Evolutionary conservation across 2,113 vertebrate genomes (phyloP).

Genomic region (Scatophagus argus): DNA sequence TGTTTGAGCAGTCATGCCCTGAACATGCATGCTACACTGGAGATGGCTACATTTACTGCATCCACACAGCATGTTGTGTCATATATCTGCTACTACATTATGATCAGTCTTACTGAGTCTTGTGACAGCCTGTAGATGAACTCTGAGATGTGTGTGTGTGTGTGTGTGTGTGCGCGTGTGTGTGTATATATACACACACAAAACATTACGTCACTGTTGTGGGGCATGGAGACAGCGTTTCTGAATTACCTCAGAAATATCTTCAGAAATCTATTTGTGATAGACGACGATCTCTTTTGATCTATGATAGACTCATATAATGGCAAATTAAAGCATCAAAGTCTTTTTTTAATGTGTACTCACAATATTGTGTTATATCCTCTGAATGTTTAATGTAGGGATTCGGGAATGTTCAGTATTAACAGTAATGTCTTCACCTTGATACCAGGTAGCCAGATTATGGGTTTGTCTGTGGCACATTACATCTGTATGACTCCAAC

Average conservation of each 20-base stretch:
- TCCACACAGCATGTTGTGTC: not conserved
- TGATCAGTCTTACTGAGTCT: not conserved
- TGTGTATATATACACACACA: too few relatives aligned
- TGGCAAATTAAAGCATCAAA: not conserved
- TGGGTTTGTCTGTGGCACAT: not conserved
- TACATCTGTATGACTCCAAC: not conserved
- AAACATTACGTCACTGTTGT: too few relatives aligned
- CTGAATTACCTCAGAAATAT: not conserved
- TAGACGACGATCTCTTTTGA: too few relatives aligned
- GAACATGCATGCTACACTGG: slow-evolving; percentile 18
- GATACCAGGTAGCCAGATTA: not conserved
- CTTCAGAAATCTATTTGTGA: too few relatives aligned
- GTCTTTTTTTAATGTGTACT: too few relatives aligned
- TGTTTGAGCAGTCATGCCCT: slow-evolving; percentile 31
- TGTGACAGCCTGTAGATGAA: not conserved
- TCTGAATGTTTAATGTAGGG: not conserved
- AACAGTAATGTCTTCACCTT: not conserved
- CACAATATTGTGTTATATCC: not conserved
- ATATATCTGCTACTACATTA: not conserved
- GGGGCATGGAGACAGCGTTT: not conserved
- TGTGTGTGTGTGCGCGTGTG: too few relatives aligned
- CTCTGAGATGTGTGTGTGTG: too few relatives aligned
- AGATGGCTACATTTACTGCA: slow-evolving; percentile 7
- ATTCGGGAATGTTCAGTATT: not conserved
- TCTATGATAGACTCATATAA: not conserved